Evolutionary conservation across 2,113 vertebrate species (phyloP).

Genomic region (Actinemys pallida): DNA sequence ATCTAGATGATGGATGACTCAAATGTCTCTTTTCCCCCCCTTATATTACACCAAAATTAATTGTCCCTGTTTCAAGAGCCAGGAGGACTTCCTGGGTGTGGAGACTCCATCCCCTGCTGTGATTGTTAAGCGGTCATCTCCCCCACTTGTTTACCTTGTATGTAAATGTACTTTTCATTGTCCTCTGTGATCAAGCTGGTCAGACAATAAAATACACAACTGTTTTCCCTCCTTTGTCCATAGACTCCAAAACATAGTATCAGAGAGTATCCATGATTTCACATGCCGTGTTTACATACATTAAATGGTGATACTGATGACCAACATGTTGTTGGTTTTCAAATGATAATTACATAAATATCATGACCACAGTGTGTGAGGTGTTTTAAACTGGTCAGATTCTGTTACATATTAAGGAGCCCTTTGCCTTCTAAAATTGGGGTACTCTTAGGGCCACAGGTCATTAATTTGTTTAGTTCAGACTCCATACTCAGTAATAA

Average conservation of each 20-base stretch:
- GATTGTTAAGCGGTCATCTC: not conserved
- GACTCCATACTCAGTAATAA: no score
- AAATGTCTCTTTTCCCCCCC: not conserved
- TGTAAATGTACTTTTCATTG: not conserved
- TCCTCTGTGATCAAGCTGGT: not conserved
- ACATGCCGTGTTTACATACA: not conserved
- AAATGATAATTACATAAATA: not conserved
- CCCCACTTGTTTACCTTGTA: not conserved
- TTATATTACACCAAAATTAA: not conserved
- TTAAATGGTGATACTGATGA: not conserved
- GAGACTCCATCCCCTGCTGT: not conserved
- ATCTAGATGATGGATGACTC: not conserved
- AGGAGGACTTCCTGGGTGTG: not conserved
- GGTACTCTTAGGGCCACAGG: not conserved
- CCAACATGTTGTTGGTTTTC: not conserved
- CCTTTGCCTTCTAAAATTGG: not conserved
- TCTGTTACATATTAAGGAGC: not conserved
- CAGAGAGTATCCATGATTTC: not conserved
- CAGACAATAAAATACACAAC: not conserved
- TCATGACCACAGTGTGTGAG: not conserved
- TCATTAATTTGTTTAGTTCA: no score
- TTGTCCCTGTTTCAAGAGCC: not conserved
- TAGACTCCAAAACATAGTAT: not conserved
- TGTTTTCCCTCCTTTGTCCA: not conserved
- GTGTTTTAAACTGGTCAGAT: not conserved